Evolutionary conservation across 2,797 vertebrate species (phyloP).

Genomic region (Syncerus caffer): DNA sequence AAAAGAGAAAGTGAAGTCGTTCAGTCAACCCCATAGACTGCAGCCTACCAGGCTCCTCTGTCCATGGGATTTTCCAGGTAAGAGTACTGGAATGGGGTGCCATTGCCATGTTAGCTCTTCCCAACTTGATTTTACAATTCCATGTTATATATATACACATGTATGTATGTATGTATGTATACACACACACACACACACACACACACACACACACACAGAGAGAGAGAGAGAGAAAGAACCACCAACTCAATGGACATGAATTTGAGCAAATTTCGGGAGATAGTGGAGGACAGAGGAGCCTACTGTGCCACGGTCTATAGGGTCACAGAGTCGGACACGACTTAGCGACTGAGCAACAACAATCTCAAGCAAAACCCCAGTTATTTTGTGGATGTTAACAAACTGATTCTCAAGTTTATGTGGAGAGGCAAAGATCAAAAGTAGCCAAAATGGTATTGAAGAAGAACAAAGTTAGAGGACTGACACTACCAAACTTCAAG

Average conservation of each 20-base stretch:
- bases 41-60: too few relatives aligned
- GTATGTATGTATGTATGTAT: too few relatives aligned
- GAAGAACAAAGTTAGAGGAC: background rate
- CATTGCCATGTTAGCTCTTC: background rate
- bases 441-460: background rate
- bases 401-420: background rate
- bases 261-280: background rate
- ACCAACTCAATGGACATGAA: background rate
- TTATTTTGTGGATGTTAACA: background rate
- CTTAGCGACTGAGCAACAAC: background rate
- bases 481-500: background rate
- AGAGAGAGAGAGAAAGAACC: background rate
- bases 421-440: background rate
- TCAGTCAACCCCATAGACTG: too few relatives aligned
- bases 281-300: background rate
- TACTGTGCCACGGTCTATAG: background rate
- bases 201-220: fast-evolving
- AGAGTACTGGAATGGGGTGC: too few relatives aligned
- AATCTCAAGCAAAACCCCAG: background rate
- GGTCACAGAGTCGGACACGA: background rate
- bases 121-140: background rate
- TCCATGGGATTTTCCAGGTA: too few relatives aligned
- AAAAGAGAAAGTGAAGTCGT: too few relatives aligned
- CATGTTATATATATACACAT: background rate
- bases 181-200: background rate